phyloP scores from a whole-genome alignment of 2,797 vertebrate genomes.

The Acanthurus tractus region DNA sequence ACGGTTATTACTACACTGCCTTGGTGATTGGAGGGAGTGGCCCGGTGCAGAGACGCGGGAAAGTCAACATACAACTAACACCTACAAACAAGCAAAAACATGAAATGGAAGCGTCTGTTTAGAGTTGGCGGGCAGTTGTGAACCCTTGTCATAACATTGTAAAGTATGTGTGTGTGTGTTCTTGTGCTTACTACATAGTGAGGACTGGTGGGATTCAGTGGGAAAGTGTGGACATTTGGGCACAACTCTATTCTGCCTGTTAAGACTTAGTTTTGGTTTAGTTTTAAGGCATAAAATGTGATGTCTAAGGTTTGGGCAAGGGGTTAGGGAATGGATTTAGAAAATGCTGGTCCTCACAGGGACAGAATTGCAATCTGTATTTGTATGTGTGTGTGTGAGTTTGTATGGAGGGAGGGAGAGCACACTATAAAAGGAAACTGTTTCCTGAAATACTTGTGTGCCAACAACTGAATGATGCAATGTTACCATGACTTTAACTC shows the following conservation, averaged over 20 bases:
- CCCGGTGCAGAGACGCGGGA: not conserved
- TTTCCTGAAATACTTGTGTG: conserved; percentile 67
- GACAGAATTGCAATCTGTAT: not conserved
- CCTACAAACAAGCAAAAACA: conserved; percentile 29
- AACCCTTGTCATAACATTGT: conserved; percentile 37
- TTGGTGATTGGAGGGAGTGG: not conserved
- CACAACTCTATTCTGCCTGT: no score
- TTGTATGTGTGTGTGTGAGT: conserved; percentile 11
- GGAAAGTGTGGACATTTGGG: no score
- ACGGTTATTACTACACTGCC: not conserved
- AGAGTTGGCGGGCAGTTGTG: conserved; percentile 48
- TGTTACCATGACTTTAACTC: conserved; percentile 25
- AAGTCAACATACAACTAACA: conserved; percentile 35
- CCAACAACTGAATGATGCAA: conserved; percentile 72
- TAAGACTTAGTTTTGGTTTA: no score
- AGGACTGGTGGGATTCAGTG: no score
- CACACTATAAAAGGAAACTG: conserved; percentile 47
- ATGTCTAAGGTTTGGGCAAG: no score
- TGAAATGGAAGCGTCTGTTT: not conserved
- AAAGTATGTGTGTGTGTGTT: conserved; percentile 18
- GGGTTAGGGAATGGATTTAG: no score
- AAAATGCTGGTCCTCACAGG: no score
- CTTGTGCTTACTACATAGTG: no score
- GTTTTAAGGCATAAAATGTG: no score
- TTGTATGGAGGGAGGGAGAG: conserved; percentile 36